These are phyloP conservation scores for Onychostruthus taczanowskii DNA, from an alignment of 2,113 vertebrate species.

Conservation along the genomic window DNA sequence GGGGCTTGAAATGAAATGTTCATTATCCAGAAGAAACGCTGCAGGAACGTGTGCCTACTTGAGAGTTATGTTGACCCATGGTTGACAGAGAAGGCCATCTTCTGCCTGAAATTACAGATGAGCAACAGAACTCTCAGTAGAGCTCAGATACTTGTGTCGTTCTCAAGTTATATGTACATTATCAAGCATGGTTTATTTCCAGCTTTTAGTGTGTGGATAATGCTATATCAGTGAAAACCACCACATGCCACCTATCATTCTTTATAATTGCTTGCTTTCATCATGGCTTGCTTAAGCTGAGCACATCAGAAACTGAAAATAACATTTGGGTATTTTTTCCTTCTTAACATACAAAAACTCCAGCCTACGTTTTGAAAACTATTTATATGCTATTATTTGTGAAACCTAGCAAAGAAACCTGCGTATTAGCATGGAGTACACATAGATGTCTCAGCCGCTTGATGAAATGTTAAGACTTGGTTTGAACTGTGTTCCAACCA, in stretches of 20 bases:
- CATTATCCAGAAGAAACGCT: not conserved
- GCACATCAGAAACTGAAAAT: not conserved
- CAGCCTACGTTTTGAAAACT: conserved; percentile 6
- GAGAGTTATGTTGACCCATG: not conserved
- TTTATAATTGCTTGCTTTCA: not conserved
- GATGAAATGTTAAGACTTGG: not conserved
- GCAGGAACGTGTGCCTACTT: not conserved
- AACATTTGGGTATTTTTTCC: not conserved
- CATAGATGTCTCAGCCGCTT: not conserved
- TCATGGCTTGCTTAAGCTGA: not conserved
- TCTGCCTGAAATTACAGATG: not conserved
- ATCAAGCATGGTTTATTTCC: not conserved
- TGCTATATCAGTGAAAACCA: not conserved
- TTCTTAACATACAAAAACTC: not conserved
- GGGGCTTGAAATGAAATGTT: not conserved
- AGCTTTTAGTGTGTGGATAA: not conserved
- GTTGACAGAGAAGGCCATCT: not conserved
- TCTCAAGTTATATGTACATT: not conserved
- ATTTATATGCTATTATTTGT: not conserved
- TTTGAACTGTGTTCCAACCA: not conserved
- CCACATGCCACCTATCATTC: not conserved
- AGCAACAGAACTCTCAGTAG: not conserved
- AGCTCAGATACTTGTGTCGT: not conserved
- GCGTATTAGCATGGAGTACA: not conserved
- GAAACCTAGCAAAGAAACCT: conserved; percentile 7